A percentile compares a stretch with the other conserved stretches of the same genome.
phyloP scores from a whole-genome alignment of 2,113 vertebrate genomes.

The Typhlomys cinereus region DNA sequence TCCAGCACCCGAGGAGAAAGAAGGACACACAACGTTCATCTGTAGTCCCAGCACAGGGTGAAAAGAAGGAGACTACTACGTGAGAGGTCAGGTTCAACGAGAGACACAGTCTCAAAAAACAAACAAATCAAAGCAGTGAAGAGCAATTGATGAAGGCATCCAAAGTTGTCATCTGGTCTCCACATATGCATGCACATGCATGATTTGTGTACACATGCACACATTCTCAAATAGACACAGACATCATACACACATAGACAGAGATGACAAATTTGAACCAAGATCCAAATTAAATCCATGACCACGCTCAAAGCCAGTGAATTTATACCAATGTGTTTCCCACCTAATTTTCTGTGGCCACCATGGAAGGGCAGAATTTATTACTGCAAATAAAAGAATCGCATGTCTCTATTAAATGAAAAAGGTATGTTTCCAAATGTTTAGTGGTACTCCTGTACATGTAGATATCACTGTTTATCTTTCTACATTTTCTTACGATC shows the following conservation, averaged over 20 bases:
- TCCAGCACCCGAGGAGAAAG: too few relatives aligned
- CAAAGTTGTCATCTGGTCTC: neutral
- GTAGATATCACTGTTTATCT: slow-evolving; percentile 16
- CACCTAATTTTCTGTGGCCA: slow-evolving; percentile 14
- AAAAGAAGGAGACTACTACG: too few relatives aligned
- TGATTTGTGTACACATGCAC: neutral
- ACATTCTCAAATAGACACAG: neutral
- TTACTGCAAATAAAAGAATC: neutral
- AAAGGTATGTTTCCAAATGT: neutral
- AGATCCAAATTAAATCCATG: neutral
- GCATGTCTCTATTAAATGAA: neutral
- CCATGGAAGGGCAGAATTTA: neutral
- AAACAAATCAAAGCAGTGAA: neutral
- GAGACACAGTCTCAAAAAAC: neutral
- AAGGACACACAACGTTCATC: too few relatives aligned
- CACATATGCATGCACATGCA: neutral
- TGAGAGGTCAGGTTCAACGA: neutral
- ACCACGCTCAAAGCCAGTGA: neutral
- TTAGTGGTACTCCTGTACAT: neutral
- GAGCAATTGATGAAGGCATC: neutral
- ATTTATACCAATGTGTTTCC: neutral
- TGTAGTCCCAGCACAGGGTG: neutral
- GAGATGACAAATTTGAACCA: neutral
- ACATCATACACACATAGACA: neutral
- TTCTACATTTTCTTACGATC: slow-evolving; percentile 22